Evolutionary conservation across 1,140 invertebrate species (phyloP).

Genomic region (Brachionus asplanchnoidis): DNA sequence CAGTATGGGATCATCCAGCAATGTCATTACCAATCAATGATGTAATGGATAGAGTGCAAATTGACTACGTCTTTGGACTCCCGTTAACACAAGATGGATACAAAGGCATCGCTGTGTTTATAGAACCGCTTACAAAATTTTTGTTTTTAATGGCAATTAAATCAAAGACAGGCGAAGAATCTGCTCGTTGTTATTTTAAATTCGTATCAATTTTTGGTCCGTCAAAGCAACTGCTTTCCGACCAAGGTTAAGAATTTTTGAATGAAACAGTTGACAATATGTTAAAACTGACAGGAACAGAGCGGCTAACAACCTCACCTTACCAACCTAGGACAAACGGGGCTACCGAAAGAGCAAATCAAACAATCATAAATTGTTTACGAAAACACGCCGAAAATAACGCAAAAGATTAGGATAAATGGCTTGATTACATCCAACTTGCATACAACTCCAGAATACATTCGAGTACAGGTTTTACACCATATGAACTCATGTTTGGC

Average conservation of each 20-base stretch:
- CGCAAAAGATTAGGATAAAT: not conserved
- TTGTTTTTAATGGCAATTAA: slow-evolving; percentile 1
- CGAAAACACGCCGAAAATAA: slow-evolving; percentile 25
- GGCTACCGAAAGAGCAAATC: not conserved
- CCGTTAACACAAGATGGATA: slow-evolving; percentile 6
- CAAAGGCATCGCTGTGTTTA: not conserved
- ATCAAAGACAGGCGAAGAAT: slow-evolving; percentile 3
- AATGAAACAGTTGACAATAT: slow-evolving; percentile 1
- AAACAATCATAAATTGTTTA: slow-evolving; percentile 1
- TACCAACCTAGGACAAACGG: not conserved
- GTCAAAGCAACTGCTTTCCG: slow-evolving; percentile 2
- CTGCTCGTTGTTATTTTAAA: slow-evolving; percentile 6
- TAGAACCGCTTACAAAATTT: not conserved
- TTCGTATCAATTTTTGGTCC: not conserved
- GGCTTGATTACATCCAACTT: not conserved
- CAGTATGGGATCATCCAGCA: not conserved
- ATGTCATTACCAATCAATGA: not conserved
- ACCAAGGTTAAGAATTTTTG: slow-evolving; percentile 25
- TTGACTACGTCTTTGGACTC: slow-evolving; percentile 1
- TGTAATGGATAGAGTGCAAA: slow-evolving; percentile 1
- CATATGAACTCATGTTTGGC: slow-evolving; percentile 33
- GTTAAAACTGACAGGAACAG: not conserved
- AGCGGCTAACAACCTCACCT: not conserved
- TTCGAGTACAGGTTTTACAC: not conserved
- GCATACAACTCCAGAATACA: not conserved